Conservation (phyloP, 2,797 vertebrate species). For the Micromesistius poutassou region DNA sequence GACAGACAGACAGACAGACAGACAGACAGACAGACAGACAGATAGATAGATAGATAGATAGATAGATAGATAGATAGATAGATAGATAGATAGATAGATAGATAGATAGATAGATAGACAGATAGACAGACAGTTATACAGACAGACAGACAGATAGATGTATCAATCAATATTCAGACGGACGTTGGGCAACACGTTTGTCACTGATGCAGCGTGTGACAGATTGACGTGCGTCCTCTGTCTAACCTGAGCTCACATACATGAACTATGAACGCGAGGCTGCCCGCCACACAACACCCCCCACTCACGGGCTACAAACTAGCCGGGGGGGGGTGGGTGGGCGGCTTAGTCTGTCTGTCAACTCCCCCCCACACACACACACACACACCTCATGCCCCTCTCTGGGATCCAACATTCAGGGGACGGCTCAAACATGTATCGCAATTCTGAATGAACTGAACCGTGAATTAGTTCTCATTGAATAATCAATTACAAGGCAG, state of each 20-base stretch:
- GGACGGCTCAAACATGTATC: no score
- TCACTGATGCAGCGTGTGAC: not conserved
- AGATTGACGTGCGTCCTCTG: not conserved
- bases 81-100: not conserved
- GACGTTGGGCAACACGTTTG: not conserved
- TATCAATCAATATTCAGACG: no score
- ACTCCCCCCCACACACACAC: not conserved
- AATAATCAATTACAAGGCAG: no score
- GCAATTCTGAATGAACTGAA: no score
- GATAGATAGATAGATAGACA: not conserved
- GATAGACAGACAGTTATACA: not conserved
- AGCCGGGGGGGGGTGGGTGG: slow-evolving; percentile 13
- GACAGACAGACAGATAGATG: not conserved
- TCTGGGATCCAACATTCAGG: not conserved
- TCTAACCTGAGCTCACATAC: not conserved
- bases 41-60: no score
- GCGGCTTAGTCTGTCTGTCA: slow-evolving; percentile 24
- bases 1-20: not conserved
- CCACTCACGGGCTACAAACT: slow-evolving; percentile 16
- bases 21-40: not conserved
- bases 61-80: not conserved
- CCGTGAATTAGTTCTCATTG: no score
- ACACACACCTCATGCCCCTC: not conserved
- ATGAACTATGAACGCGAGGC: not conserved
- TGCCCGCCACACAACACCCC: slow-evolving; percentile 15